phyloP scores from a whole-genome alignment of 2,113 vertebrate species.

The Apodemus sylvaticus region DNA sequence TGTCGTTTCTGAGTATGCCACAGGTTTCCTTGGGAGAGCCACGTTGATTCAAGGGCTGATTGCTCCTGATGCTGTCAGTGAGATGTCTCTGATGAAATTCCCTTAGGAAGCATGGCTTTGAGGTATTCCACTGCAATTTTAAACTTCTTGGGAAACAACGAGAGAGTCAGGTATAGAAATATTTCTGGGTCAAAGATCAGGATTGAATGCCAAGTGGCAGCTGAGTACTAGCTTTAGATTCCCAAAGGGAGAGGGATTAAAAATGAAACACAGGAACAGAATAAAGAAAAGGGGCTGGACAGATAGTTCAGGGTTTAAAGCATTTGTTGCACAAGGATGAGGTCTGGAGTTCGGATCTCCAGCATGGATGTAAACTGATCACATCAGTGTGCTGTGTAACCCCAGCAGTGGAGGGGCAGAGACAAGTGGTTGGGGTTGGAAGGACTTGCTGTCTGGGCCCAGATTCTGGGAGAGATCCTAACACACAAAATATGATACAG shows the following conservation, averaged over 20 bases:
- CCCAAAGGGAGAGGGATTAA: constrained; percentile 18
- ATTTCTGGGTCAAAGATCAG: constrained; percentile 53
- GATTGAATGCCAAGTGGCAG: constrained; percentile 71
- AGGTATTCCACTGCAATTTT: constrained; percentile 34
- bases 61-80: not conserved
- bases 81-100: not conserved
- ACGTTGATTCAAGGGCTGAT: constrained; percentile 19
- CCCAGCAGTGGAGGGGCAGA: too few relatives aligned
- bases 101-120: constrained; percentile 30
- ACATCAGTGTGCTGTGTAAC: not conserved
- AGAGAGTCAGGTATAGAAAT: constrained; percentile 50
- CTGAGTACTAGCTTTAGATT: constrained; percentile 66
- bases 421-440: not conserved
- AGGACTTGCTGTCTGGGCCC: not conserved
- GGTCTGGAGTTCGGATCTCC: not conserved
- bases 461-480: not conserved
- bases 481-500: not conserved
- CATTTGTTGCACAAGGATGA: not conserved
- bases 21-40: not conserved
- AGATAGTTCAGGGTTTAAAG: not conserved
- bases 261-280: not conserved
- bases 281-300: not conserved
- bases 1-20: not conserved
- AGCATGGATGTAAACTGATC: not conserved
- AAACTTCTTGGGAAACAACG: constrained; percentile 29